A percentile compares a stretch with the other conserved stretches of the same genome.
Conservation (phyloP, 2,888 invertebrate species). For the Apotomis betuletana region DNA sequence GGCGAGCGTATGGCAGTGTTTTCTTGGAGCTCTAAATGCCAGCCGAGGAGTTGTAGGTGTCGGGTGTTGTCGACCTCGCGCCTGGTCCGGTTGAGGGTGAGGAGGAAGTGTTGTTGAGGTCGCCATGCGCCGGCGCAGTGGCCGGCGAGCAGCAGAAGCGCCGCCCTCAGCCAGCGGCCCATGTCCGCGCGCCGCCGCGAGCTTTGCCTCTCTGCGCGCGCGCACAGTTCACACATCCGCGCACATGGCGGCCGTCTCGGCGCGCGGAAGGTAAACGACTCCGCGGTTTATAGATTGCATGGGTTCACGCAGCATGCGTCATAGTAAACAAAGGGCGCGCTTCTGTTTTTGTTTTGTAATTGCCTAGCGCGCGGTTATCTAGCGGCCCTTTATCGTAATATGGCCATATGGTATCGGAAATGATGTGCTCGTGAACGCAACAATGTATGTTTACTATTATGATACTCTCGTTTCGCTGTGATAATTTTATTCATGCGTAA, state of each 20-base stretch:
- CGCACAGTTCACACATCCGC: constrained; percentile 75
- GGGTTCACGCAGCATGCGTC: constrained; percentile 76
- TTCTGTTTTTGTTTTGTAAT: constrained; percentile 72
- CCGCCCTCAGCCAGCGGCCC: constrained; percentile 75
- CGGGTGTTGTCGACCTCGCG: constrained; percentile 56
- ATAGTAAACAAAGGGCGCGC: constrained; percentile 81
- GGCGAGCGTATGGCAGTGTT: constrained; percentile 76
- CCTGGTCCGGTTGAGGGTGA: constrained; percentile 49
- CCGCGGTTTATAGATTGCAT: constrained; percentile 77
- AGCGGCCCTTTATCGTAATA: constrained; percentile 40
- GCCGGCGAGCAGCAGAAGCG: constrained; percentile 62
- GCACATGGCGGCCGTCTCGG: constrained; percentile 79
- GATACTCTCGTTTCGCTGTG: background rate
- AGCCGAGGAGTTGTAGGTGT: constrained; percentile 70
- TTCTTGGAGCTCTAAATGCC: constrained; percentile 72
- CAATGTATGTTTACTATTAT: constrained; percentile 5
- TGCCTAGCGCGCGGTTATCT: constrained; percentile 54
- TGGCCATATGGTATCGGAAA: constrained; percentile 35
- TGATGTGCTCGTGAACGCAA: constrained; percentile 14
- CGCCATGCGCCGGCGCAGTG: constrained; percentile 55
- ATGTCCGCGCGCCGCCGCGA: constrained; percentile 77
- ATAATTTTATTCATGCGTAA: background rate
- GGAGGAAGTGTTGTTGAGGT: constrained; percentile 54
- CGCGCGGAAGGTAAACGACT: constrained; percentile 82
- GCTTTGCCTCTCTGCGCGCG: constrained; percentile 67